A percentile compares a stretch with the other conserved stretches of the same genome.
These are phyloP conservation scores for Aphis gossypii DNA, from an alignment of 1,140 invertebrate genomes.

Conservation along the genomic window DNA sequence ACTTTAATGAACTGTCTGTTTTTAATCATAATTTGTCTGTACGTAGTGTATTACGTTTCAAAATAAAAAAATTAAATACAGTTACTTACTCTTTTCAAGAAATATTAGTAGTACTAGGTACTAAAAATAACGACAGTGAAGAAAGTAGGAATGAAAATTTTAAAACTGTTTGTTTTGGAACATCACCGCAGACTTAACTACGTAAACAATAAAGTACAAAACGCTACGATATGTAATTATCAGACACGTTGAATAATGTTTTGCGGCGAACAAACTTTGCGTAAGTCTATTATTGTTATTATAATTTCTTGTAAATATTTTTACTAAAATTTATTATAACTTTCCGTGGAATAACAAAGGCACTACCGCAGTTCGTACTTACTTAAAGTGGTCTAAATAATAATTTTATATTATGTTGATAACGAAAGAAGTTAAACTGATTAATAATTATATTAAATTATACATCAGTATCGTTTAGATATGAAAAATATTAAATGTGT, in stretches of 20 bases:
- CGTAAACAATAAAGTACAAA: not conserved
- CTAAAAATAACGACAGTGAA: not conserved
- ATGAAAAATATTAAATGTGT: not conserved
- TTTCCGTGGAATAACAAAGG: not conserved
- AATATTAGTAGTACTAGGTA: not conserved
- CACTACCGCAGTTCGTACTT: not conserved
- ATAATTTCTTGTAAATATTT: not conserved
- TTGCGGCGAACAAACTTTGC: not conserved
- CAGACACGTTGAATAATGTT: not conserved
- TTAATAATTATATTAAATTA: not conserved
- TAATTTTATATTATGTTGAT: not conserved
- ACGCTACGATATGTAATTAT: not conserved
- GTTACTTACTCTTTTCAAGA: not conserved
- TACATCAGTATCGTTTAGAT: not conserved
- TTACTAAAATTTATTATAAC: not conserved
- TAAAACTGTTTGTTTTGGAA: not conserved
- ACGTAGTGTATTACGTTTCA: not conserved
- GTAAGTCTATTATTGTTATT: not conserved
- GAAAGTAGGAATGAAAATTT: not conserved
- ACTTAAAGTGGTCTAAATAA: not conserved
- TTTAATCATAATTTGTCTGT: not conserved
- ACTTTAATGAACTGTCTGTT: not conserved
- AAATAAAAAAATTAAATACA: not conserved
- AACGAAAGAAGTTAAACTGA: not conserved
- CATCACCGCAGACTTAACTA: not conserved